Base-by-base conservation (phyloP, 2,888 invertebrate genomes). In the Pteria penguin region DNA sequence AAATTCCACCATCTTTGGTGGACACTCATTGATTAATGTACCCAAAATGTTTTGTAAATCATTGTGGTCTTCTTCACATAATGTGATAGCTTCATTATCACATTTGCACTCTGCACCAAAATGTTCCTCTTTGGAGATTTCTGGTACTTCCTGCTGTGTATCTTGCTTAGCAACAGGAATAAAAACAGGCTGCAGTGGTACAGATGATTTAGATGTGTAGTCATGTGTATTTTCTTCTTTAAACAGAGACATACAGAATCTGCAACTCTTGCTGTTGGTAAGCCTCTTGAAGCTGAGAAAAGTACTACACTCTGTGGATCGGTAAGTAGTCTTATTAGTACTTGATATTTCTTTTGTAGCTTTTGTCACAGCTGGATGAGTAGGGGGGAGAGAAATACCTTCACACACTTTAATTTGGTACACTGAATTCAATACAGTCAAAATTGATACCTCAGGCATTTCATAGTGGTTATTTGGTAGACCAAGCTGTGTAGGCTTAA, bases 1-100 rank as follows among this genome's bases (percentile, higher is more conserved):
- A 52, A 62, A 62, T 31, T 62, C 61, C n/a, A 52, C 11, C n/a
- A 71, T 62, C 54, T 70, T 31, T n/a, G 61, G 54, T 18, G 61
- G 71, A 62, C 31, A 55, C 3, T 32, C 33, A 14, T 55, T 55
- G n/a, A 57, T 31, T 4, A 68, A 18, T 2, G 18, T 58, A 33
- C 52, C 58, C 24, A 69, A 60, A 33, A 69, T 69, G 2, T 26
- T 33, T 24, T 31, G n/a, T 2, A 57, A 1, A 32, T 57, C 68
- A 8, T 27, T 31, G 8, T 55, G 29, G 32, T 68, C 68, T 57
- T 55, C 22, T 18, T 55, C 31, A 68, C 33, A 55, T 22, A 68
- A 22, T 32, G 36, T 11, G 22, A 63, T 27, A n/a, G 8, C 33
- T 32, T 63, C 36, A 8, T 24, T n/a, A 4, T 4, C 22, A 22